Base-by-base conservation (phyloP, 2,797 vertebrate species). In the Takifugu ocellatus region DNA sequence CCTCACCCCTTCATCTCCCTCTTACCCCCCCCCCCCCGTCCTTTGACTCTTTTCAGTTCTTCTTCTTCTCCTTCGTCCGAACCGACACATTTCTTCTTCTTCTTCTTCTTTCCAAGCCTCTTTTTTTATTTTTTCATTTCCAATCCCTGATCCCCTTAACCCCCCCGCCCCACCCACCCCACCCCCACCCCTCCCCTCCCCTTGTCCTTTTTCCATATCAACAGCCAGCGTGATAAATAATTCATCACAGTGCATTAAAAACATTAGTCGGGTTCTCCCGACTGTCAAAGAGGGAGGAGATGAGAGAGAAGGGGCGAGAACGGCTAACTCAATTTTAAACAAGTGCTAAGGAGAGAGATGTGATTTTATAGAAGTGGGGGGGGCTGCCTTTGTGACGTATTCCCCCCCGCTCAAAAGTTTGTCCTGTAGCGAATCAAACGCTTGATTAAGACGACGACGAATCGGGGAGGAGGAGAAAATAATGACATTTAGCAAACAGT, bases 211-310 rank as follows among this genome's bases (percentile, higher is more conserved):
- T 81, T 83, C 74, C 72, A 78, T 84, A 88, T 88, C 89, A 91
- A 87, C 86, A 87, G 85, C 77, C 82, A 84, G 78, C 74, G 75
- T 85, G 77, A 87, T 91, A 91, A 92, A 91, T 90, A 91, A 92
- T 91, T 86, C 89, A 92, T 88, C 83, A 66, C 80, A 77, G 83
- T 82, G 79, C 89, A 89, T 91, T 92, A 88, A 90, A 91, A 89
- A 90, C 87, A 88, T 91, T 90, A 89, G 83, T 81, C 63, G 71
- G 84, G 73, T 85, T 89, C 87, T 87, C 83, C 77, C 82, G 78
- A 73, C 81, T 83, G 82, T 89, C 82, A 87, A 81, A 84, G 67
- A 74, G 69, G 68, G 82, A 77, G 81, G 82, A 77, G 81, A 69
- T 1, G 58, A 64, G 61, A 52, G 68, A 72, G 69, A 4, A 39